Evolutionary conservation across 2,888 invertebrate species (phyloP).

Genomic region (Phalera bucephala): DNA sequence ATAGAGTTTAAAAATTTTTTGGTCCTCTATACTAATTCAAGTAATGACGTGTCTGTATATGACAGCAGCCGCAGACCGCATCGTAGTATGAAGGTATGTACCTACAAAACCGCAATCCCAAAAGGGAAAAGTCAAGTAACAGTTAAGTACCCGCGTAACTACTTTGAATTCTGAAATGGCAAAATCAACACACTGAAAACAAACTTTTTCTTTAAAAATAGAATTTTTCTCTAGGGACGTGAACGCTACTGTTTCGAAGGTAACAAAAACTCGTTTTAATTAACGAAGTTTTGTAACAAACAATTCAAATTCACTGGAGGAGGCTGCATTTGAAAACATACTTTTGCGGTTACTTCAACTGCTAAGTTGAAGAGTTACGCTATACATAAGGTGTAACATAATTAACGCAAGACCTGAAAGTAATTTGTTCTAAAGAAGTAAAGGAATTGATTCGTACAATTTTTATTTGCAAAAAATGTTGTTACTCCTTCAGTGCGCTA

Average conservation of each 20-base stretch:
- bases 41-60: background rate
- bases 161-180: slow-evolving; percentile 12
- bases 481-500: too few species aligned
- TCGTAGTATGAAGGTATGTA: background rate
- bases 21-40: too few species aligned
- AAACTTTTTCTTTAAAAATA: slow-evolving; percentile 30
- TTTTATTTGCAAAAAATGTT: too few species aligned
- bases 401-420: too few species aligned
- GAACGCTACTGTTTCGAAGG: slow-evolving; percentile 40
- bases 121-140: slow-evolving; percentile 36
- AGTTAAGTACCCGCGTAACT: slow-evolving; percentile 22
- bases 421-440: too few species aligned
- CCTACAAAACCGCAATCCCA: slow-evolving; percentile 38
- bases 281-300: slow-evolving; percentile 57
- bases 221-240: slow-evolving; percentile 25
- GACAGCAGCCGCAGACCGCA: background rate
- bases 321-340: slow-evolving; percentile 31
- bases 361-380: too few species aligned
- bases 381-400: too few species aligned
- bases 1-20: too few species aligned
- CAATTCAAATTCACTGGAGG: slow-evolving; percentile 33
- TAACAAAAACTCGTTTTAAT: slow-evolving; percentile 59
- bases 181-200: slow-evolving; percentile 25
- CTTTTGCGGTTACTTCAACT: too few species aligned
- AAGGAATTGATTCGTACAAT: too few species aligned